phyloP scores from a whole-genome alignment of 2,797 vertebrate species.

The Platalea minor region DNA sequence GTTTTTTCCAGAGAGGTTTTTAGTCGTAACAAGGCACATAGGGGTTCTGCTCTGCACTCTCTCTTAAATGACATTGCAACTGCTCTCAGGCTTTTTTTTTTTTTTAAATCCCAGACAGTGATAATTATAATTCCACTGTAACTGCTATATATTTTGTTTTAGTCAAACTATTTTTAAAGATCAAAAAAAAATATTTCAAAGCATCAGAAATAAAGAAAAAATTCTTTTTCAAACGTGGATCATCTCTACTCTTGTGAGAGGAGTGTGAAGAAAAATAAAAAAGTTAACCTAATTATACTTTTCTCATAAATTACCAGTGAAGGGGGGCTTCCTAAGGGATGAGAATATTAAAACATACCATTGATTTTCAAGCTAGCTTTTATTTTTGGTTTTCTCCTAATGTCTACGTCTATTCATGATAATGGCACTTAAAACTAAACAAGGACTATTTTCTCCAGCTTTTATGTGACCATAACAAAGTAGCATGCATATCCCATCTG shows the following conservation, averaged over 20 bases:
- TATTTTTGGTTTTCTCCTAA: background rate
- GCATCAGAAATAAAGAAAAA: background rate
- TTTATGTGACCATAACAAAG: background rate
- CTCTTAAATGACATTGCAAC: background rate
- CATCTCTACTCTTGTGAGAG: background rate
- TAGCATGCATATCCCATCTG: background rate
- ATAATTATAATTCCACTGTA: background rate
- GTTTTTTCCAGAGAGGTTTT: background rate
- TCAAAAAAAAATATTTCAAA: background rate
- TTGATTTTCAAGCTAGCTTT: background rate
- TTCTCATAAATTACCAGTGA: background rate
- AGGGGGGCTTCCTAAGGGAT: background rate
- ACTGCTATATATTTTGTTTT: background rate
- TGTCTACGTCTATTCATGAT: background rate
- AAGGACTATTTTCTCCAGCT: background rate
- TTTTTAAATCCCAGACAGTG: background rate
- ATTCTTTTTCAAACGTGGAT: background rate
- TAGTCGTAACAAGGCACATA: background rate
- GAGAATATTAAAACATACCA: background rate
- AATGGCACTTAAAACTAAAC: background rate
- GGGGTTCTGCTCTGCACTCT: background rate
- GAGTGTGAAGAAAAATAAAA: conserved; percentile 26
- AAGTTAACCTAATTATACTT: conserved; percentile 44
- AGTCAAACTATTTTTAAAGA: background rate
- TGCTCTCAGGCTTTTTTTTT: background rate